Conservation (phyloP, 2,113 vertebrate genomes). For the Caranx ignobilis region DNA sequence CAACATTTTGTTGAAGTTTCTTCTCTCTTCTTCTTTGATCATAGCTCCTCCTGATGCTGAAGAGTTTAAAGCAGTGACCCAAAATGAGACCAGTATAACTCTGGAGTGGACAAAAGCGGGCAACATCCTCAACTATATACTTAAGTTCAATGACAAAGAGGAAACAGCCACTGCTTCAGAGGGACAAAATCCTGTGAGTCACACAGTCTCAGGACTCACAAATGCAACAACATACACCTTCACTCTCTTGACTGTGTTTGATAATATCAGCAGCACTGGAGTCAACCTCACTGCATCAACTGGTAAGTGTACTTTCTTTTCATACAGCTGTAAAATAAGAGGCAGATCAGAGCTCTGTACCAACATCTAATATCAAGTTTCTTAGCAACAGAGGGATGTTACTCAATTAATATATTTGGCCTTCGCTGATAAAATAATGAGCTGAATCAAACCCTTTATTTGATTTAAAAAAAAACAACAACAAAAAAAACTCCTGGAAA, state of each 20-base stretch:
- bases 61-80: background rate
- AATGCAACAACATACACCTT: conserved; percentile 22
- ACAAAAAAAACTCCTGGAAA: background rate
- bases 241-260: conserved; percentile 43
- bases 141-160: rapidly evolving
- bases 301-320: conserved; percentile 20
- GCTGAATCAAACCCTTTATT: background rate
- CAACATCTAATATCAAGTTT: background rate
- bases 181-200: rapidly evolving
- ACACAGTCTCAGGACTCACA: background rate
- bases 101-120: conserved; percentile 37
- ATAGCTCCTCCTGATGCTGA: background rate
- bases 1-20: background rate
- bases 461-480: background rate
- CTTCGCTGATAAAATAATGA: background rate
- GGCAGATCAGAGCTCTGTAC: background rate
- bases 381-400: background rate
- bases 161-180: rapidly evolving
- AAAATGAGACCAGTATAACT: conserved; percentile 47
- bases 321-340: background rate
- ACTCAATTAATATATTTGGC: background rate
- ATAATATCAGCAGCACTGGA: conserved; percentile 30
- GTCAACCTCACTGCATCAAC: background rate
- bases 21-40: background rate
- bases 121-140: rapidly evolving